Evolutionary conservation across 2,888 invertebrate genomes (phyloP).

Genomic region (Chrysolina oricalcia): DNA sequence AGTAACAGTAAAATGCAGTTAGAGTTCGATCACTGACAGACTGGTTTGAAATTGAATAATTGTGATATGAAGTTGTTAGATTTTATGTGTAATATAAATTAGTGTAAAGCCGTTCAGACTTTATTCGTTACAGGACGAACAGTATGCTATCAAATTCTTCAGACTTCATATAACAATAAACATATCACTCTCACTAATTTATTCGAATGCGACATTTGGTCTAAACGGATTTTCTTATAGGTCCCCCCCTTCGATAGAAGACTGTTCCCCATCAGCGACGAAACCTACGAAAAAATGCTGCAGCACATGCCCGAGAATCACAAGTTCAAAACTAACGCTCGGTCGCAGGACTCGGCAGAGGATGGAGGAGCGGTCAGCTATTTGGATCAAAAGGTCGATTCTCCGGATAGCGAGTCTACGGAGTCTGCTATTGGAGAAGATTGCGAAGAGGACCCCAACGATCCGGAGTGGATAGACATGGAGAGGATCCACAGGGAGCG

Average conservation of each 20-base stretch:
- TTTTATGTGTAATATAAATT: too few species aligned
- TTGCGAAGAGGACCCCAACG: slow-evolving; percentile 87
- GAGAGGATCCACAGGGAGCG: slow-evolving; percentile 66
- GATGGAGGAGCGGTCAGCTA: slow-evolving; percentile 39
- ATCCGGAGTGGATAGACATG: slow-evolving; percentile 84
- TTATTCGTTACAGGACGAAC: too few species aligned
- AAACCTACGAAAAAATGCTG: slow-evolving; percentile 80
- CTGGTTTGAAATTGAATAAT: too few species aligned
- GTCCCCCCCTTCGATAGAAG: slow-evolving; percentile 85
- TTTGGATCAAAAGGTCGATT: slow-evolving; percentile 59
- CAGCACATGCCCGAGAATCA: slow-evolving; percentile 81
- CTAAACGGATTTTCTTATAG: slow-evolving; percentile 38
- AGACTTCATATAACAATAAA: too few species aligned
- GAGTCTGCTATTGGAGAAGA: slow-evolving; percentile 76
- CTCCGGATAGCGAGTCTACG: slow-evolving; percentile 72
- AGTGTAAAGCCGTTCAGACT: too few species aligned
- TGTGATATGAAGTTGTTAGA: too few species aligned
- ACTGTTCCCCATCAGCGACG: slow-evolving; percentile 83
- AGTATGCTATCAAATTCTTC: too few species aligned
- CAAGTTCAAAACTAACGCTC: slow-evolving; percentile 65
- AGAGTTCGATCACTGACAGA: too few species aligned
- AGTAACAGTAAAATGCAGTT: too few species aligned
- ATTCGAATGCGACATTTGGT: background rate
- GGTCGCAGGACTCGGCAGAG: slow-evolving; percentile 60
- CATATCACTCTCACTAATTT: too few species aligned